These are phyloP conservation scores for Chloroceryle aenea DNA, from an alignment of 2,113 vertebrate genomes.

Conservation along the genomic window DNA sequence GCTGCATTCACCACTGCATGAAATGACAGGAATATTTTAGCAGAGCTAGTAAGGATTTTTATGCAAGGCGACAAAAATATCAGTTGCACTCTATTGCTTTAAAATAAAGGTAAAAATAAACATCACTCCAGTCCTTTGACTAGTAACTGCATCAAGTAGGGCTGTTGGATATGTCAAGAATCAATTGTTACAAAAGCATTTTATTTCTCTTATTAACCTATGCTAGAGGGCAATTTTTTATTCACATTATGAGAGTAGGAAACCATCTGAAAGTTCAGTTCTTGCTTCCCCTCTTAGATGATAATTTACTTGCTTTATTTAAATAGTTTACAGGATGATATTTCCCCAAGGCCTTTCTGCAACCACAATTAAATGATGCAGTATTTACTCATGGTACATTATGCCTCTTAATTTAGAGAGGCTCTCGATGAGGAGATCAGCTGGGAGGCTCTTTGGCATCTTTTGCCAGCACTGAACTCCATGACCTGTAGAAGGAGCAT, in stretches of 20 bases:
- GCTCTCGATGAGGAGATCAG: background rate
- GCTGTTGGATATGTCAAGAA: background rate
- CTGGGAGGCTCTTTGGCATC: background rate
- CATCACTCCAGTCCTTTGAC: background rate
- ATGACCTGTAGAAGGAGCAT: background rate
- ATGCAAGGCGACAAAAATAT: background rate
- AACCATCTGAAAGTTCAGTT: background rate
- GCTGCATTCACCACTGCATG: slow-evolving; percentile 94
- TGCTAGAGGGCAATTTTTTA: background rate
- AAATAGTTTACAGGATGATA: background rate
- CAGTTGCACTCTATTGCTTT: background rate
- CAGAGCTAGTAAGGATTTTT: background rate
- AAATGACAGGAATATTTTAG: background rate
- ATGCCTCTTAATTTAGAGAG: slow-evolving; percentile 21
- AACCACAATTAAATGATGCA: slow-evolving; percentile 20
- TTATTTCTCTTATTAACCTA: background rate
- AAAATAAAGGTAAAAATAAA: background rate
- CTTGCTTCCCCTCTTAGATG: background rate
- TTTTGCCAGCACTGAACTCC: background rate
- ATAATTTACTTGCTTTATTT: background rate
- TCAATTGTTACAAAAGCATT: background rate
- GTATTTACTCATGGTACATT: background rate
- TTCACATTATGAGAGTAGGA: background rate
- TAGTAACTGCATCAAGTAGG: background rate
- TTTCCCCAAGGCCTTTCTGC: background rate